A percentile compares a stretch with the other conserved stretches of the same genome.
These are phyloP conservation scores for Podocnemis expansa DNA, from an alignment of 2,113 vertebrate species.

Conservation along the genomic window DNA sequence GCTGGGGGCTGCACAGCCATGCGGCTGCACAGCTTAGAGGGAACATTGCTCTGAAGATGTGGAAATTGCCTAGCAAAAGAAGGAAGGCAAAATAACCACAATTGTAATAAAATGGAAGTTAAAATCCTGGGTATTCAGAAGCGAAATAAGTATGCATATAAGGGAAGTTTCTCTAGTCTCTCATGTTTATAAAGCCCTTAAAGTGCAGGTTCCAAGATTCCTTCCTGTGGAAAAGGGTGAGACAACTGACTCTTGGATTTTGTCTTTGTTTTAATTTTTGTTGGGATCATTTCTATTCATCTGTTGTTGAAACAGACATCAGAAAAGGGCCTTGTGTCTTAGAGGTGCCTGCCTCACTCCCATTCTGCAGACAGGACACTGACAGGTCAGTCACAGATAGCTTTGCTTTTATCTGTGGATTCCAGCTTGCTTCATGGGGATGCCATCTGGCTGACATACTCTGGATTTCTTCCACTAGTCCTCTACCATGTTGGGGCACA, in stretches of 20 bases:
- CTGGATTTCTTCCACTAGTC: neutral
- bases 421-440: neutral
- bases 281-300: neutral
- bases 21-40: too few relatives aligned
- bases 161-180: neutral
- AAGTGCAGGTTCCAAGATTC: neutral
- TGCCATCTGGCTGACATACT: rapidly evolving
- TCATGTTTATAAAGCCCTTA: neutral
- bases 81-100: neutral
- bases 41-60: neutral
- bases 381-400: neutral
- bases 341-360: neutral
- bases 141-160: neutral
- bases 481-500: neutral
- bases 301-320: neutral
- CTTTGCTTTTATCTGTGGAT: neutral
- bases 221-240: neutral
- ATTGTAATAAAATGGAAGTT: neutral
- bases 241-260: neutral
- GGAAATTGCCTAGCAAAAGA: constrained; percentile 29
- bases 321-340: neutral
- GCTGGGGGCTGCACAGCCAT: too few relatives aligned
- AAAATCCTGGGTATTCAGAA: neutral
- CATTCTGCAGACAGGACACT: neutral
- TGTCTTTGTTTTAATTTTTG: neutral